Conservation (phyloP, 2,888 invertebrate genomes). For the Epinotia nisella region DNA sequence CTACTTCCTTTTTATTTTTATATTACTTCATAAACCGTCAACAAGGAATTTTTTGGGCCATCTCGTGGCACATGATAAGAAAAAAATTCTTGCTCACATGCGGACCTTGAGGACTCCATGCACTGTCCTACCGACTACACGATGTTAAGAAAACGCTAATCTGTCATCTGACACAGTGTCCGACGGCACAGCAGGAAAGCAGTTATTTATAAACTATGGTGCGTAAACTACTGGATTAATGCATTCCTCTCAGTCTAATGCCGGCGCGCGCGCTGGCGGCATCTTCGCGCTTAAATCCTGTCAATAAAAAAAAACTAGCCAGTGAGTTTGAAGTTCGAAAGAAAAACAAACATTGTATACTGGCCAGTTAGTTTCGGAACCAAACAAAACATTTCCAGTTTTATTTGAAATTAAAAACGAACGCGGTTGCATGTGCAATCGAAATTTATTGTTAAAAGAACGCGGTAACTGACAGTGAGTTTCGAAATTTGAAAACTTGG, state of each 20-base stretch:
- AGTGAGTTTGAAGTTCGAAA: not conserved
- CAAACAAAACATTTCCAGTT: not conserved
- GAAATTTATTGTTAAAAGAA: not conserved
- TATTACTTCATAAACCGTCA: too few species aligned
- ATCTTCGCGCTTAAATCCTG: slow-evolving; percentile 8
- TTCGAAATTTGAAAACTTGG: not conserved
- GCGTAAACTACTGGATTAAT: slow-evolving; percentile 66
- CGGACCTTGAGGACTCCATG: not conserved
- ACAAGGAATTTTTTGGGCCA: too few species aligned
- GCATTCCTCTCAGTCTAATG: slow-evolving; percentile 57
- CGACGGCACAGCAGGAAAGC: slow-evolving; percentile 51
- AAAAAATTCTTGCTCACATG: not conserved
- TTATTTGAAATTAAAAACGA: not conserved
- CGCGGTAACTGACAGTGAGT: not conserved
- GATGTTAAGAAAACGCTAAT: slow-evolving; percentile 3
- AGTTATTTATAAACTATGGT: slow-evolving; percentile 73
- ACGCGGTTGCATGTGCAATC: not conserved
- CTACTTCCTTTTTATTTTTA: too few species aligned
- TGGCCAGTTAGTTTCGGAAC: not conserved
- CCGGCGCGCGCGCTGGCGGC: slow-evolving; percentile 68
- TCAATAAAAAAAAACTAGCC: not conserved
- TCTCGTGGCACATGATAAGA: too few species aligned
- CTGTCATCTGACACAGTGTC: slow-evolving; percentile 47
- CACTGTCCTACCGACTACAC: not conserved
- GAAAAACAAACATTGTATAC: not conserved